phyloP scores from a whole-genome alignment of 2,113 vertebrate genomes.

The Orycteropus afer region DNA sequence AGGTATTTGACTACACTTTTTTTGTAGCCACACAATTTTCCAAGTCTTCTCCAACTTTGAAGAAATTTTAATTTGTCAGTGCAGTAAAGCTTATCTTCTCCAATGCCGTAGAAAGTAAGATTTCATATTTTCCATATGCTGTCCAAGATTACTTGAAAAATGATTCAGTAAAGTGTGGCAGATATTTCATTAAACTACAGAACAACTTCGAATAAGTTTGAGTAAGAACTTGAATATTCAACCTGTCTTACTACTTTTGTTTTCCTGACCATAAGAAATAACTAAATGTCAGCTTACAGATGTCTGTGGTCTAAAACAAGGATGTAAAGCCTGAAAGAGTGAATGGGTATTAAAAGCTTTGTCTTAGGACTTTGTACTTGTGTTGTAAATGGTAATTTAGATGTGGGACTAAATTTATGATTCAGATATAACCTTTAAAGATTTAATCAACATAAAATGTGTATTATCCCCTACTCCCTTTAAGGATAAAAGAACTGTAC shows the following conservation, averaged over 20 bases:
- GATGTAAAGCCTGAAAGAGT: background rate
- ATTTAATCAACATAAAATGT: background rate
- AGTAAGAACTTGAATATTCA: background rate
- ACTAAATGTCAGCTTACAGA: background rate
- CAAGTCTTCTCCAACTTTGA: background rate
- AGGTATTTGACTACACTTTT: background rate
- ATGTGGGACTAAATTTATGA: background rate
- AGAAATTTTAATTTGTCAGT: background rate
- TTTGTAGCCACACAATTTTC: background rate
- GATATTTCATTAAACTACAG: background rate
- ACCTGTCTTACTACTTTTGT: background rate
- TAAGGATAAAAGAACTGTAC: background rate
- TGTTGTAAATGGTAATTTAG: background rate
- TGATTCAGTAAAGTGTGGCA: conserved; percentile 11
- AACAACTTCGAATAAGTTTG: background rate
- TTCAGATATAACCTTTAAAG: background rate
- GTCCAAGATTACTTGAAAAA: background rate
- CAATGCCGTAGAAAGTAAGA: conserved; percentile 33
- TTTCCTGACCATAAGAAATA: conserved; percentile 15
- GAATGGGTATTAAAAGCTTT: background rate
- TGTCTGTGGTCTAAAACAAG: background rate
- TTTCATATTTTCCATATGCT: conserved; percentile 41
- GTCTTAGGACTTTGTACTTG: background rate
- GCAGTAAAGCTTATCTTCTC: conserved; percentile 46
- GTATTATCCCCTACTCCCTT: background rate